Percentiles rank a stretch among this genome's conserved stretches.
phyloP scores from a whole-genome alignment of 2,888 invertebrate genomes.

The Apodemia hepburni region DNA sequence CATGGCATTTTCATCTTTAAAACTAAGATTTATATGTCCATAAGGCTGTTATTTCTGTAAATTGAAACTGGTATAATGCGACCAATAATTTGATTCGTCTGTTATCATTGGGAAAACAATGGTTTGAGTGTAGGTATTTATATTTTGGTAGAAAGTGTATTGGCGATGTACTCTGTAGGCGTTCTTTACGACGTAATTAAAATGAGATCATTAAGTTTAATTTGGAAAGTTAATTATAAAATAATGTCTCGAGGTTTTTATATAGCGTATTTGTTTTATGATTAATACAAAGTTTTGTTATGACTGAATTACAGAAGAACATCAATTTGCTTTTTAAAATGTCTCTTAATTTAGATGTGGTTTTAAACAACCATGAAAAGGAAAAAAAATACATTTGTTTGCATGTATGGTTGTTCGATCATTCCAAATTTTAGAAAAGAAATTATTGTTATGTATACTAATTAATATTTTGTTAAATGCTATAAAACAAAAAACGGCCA shows the following conservation, averaged over 20 bases:
- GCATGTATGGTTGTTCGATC: no score
- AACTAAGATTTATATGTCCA: conserved; percentile 16
- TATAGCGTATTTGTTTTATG: conserved; percentile 4
- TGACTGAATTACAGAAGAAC: not conserved
- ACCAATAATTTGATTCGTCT: conserved; percentile 74
- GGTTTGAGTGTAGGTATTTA: conserved; percentile 49
- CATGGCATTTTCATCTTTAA: conserved; percentile 43
- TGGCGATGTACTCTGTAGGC: conserved; percentile 45
- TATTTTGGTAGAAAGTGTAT: conserved; percentile 44
- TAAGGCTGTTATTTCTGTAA: conserved; percentile 42
- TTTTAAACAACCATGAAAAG: no score
- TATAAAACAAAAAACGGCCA: no score
- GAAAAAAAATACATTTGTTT: no score
- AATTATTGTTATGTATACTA: no score
- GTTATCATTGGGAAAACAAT: conserved; percentile 74
- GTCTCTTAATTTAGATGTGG: not conserved
- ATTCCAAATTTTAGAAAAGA: no score
- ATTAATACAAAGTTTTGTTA: not conserved
- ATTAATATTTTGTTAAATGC: no score
- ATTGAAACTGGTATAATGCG: conserved; percentile 35
- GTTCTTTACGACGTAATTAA: conserved; percentile 32
- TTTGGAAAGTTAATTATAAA: conserved; percentile 1
- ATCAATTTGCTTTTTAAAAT: conserved; percentile 4
- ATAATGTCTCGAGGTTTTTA: not conserved
- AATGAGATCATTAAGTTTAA: conserved; percentile 22